Percentiles rank a stretch among this genome's conserved stretches.
phyloP scores from a whole-genome alignment of 2,888 invertebrate species.

The Ophioninae sp. region DNA sequence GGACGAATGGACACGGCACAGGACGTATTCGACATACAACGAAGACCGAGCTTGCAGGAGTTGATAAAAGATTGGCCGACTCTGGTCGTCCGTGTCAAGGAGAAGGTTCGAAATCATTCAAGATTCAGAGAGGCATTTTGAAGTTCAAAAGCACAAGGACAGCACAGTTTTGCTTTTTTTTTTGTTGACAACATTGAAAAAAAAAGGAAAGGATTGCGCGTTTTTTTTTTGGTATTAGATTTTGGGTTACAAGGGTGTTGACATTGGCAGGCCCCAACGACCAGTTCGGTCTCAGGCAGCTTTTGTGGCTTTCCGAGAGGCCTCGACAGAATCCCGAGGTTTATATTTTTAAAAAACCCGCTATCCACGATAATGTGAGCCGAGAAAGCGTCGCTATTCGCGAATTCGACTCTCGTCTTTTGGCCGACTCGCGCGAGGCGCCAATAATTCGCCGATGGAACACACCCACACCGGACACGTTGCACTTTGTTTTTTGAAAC shows the following conservation, averaged over 20 bases:
- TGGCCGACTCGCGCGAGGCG: background rate
- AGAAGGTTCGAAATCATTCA: conserved; percentile 84
- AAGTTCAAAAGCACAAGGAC: conserved; percentile 44
- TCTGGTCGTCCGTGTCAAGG: conserved; percentile 86
- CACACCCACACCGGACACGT: conserved; percentile 1
- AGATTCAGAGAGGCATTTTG: conserved; percentile 47
- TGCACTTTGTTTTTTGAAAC: conserved; percentile 1
- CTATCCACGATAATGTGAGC: conserved; percentile 1
- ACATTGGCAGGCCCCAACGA: conserved; percentile 52
- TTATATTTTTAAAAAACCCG: conserved; percentile 20
- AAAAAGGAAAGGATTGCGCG: conserved; percentile 31
- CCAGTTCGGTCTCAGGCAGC: conserved; percentile 57
- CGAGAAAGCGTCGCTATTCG: background rate
- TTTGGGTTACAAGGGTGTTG: conserved; percentile 32
- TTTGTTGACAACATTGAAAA: conserved; percentile 26
- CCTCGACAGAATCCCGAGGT: conserved; percentile 55
- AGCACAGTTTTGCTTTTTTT: conserved; percentile 52
- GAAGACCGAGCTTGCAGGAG: conserved; percentile 87
- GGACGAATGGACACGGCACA: conserved; percentile 81
- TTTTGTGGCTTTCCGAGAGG: conserved; percentile 52
- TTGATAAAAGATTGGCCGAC: conserved; percentile 91
- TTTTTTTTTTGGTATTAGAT: conserved; percentile 47
- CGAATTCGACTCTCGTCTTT: background rate
- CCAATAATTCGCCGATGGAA: conserved; percentile 43
- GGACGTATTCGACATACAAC: conserved; percentile 87